These are phyloP conservation scores for Delia radicum DNA, from an alignment of 1,140 invertebrate species.

Conservation along the genomic window DNA sequence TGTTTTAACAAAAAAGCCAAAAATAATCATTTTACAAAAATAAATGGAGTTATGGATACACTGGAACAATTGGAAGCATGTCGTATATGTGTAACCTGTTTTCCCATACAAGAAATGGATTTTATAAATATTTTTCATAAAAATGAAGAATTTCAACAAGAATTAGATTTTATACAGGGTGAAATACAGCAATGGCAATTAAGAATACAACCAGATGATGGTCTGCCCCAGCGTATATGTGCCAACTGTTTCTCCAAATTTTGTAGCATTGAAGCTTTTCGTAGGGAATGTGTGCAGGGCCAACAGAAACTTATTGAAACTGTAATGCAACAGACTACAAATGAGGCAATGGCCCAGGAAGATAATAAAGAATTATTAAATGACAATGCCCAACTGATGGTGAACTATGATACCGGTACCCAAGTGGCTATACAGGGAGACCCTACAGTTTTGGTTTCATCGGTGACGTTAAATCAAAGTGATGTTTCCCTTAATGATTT, in stretches of 20 bases:
- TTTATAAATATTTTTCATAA: conserved; percentile 22
- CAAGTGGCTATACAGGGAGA: neutral
- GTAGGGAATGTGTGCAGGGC: conserved; percentile 41
- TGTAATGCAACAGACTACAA: conserved; percentile 24
- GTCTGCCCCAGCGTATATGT: conserved; percentile 48
- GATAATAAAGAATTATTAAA: neutral
- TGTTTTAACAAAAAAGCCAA: too few species aligned
- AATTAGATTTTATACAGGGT: conserved; percentile 15
- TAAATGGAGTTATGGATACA: conserved; percentile 22
- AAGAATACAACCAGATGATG: conserved; percentile 45
- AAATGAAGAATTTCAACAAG: conserved; percentile 13
- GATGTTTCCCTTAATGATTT: neutral
- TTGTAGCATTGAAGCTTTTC: conserved; percentile 45
- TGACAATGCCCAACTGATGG: neutral
- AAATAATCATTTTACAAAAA: too few species aligned
- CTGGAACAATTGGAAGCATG: conserved; percentile 25
- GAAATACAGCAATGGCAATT: conserved; percentile 15
- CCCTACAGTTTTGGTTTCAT: neutral
- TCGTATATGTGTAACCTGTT: conserved; percentile 27
- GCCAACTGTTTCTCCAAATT: conserved; percentile 50
- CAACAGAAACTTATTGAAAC: conserved; percentile 38
- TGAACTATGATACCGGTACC: neutral
- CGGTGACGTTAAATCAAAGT: neutral
- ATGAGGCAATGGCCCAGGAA: neutral
- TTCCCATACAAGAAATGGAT: conserved; percentile 10